A percentile compares a stretch with the other conserved stretches of the same genome.
These are phyloP conservation scores for Spheniscus humboldti DNA, from an alignment of 2,797 vertebrate genomes.

Conservation along the genomic window DNA sequence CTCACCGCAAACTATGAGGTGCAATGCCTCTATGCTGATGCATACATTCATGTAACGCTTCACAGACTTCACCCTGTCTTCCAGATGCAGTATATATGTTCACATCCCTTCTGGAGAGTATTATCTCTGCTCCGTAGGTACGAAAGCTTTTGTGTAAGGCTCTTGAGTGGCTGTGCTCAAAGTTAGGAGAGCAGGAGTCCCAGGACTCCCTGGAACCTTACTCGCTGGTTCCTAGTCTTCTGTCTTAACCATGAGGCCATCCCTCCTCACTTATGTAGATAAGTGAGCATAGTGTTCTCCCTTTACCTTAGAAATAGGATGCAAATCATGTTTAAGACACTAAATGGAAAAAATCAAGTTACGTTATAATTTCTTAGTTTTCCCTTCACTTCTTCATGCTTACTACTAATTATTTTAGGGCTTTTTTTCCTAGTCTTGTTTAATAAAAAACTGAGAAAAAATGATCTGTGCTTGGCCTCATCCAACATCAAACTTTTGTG, in stretches of 20 bases:
- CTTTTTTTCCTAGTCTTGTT: not conserved
- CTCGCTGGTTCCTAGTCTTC: not conserved
- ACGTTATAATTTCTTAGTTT: not conserved
- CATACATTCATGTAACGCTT: not conserved
- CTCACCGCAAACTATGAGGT: rapidly evolving
- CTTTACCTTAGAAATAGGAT: not conserved
- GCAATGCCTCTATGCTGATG: not conserved
- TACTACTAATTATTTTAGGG: not conserved
- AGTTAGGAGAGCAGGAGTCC: not conserved
- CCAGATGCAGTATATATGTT: not conserved
- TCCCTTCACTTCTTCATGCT: not conserved
- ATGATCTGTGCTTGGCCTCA: not conserved
- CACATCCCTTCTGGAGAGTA: not conserved
- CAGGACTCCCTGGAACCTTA: not conserved
- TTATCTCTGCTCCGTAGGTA: not conserved
- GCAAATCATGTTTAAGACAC: not conserved
- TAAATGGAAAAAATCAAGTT: not conserved
- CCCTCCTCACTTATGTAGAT: rapidly evolving
- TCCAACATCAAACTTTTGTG: not conserved
- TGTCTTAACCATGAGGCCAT: not conserved
- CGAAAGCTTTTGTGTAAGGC: not conserved
- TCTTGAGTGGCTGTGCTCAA: not conserved
- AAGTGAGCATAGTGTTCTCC: not conserved
- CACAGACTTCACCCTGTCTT: not conserved
- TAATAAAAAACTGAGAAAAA: not conserved